phyloP scores from a whole-genome alignment of 2,113 vertebrate genomes.

The Python bivittatus region DNA sequence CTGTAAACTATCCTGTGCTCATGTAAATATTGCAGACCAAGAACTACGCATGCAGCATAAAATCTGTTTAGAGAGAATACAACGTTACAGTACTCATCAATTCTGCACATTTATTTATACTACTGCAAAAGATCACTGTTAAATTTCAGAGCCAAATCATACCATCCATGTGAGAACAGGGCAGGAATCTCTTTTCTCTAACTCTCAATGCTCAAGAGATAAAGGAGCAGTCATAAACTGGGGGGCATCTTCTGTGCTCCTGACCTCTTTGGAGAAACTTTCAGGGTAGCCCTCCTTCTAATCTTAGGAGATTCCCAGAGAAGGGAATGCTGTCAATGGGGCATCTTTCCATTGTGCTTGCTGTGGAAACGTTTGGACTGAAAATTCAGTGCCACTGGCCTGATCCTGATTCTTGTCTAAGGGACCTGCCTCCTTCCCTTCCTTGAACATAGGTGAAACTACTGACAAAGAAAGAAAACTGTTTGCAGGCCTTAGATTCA shows the following conservation, averaged over 20 bases:
- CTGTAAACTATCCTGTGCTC: conserved; percentile 99
- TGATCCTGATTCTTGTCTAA: not conserved
- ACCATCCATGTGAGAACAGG: not conserved
- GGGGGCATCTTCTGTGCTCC: not conserved
- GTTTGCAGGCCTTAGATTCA: too few relatives aligned
- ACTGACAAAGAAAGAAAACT: too few relatives aligned
- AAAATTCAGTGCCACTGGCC: not conserved
- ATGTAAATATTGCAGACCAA: conserved; percentile 96
- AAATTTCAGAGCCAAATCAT: not conserved
- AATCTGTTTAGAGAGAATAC: conserved; percentile 79
- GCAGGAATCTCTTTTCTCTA: not conserved
- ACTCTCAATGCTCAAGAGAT: not conserved
- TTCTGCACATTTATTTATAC: conserved; percentile 17
- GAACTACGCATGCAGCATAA: conserved; percentile 96
- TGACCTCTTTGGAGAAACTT: not conserved
- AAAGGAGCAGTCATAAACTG: not conserved
- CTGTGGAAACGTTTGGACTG: not conserved
- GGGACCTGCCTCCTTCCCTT: not conserved
- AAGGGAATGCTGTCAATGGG: not conserved
- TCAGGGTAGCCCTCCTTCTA: not conserved
- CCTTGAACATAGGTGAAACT: not conserved
- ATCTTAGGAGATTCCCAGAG: not conserved
- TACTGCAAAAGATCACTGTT: not conserved
- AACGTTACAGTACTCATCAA: conserved; percentile 14
- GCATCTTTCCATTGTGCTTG: not conserved